Conservation (phyloP, 2,113 vertebrate species). For the Myiozetetes cayanensis region DNA sequence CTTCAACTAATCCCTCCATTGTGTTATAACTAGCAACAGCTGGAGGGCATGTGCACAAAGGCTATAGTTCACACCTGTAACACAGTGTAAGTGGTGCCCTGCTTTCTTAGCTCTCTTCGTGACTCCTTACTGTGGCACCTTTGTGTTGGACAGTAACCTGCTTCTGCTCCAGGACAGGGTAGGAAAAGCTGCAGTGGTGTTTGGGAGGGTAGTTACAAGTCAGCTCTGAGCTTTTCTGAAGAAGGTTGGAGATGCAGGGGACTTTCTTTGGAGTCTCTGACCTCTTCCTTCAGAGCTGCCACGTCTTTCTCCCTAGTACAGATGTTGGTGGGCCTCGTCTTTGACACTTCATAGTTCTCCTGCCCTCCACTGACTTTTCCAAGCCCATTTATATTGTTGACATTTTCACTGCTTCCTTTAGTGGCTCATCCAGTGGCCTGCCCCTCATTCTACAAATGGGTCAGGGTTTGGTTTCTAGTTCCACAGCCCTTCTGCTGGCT, state of each 20-base stretch:
- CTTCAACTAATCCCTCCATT: conserved; percentile 41
- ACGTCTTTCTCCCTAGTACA: background rate
- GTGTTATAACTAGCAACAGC: conserved; percentile 39
- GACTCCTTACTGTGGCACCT: background rate
- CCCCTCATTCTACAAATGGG: background rate
- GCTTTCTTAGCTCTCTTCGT: background rate
- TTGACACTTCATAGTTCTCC: background rate
- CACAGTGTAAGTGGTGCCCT: background rate
- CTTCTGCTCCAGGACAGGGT: background rate
- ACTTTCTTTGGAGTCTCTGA: background rate
- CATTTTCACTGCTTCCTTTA: background rate
- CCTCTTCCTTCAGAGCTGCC: background rate
- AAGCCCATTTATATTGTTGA: background rate
- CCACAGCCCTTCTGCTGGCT: background rate
- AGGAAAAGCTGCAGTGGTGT: background rate
- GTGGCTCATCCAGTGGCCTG: background rate
- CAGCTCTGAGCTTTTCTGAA: background rate
- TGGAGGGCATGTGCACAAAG: conserved; percentile 52
- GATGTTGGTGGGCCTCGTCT: background rate
- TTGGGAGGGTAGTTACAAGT: background rate
- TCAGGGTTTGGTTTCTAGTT: background rate
- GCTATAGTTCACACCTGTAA: background rate
- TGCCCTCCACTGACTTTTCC: background rate
- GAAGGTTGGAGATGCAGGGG: background rate
- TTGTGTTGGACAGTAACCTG: background rate